Evolutionary conservation across 2,113 vertebrate species (phyloP), one percentile per base, ranked within the genome.

Genomic region (Empidonax traillii): DNA sequence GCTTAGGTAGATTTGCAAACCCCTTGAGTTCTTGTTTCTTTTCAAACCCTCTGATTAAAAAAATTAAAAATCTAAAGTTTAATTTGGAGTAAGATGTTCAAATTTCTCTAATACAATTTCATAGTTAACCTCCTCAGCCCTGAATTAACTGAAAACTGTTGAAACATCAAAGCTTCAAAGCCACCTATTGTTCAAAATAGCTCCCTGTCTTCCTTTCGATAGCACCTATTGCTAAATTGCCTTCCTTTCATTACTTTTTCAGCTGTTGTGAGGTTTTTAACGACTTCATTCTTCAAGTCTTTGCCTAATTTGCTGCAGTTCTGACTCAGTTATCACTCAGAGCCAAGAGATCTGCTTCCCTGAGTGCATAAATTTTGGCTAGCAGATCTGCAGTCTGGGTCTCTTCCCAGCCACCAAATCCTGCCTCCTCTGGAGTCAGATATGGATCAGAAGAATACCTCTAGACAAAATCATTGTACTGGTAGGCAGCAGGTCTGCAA

Each of bases 241-340:
- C 30, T 95, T 90, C 62, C 53, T 90, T 93, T 95, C 82, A 85
- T 85, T 91, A 68, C 25, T 41, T 87, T 95, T 95, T 93, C 85
- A 90, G 71, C 66, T 85, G 74, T 90, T 90, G 58, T 85, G 87
- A 35, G 47, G 16, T 37, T 89, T 94, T 82, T 91, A 91, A 87
- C 59, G 41, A 74, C 66, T 93, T 90, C 87, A 79, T 91, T 95
- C 85, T 93, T 95, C 81, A 85, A 93, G 49, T 87, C 87, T 89
- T 89, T 93, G 67, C 78, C 85, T 97, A 85, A 85, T 94, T 93
- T 92, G 72, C 78, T 85, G 82, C 71, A 80, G 55, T 87, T 87
- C 81, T 94, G 90, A 44, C 66, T 86, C 63, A 78, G 21, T 95
- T 85, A 72, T 68, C n/a, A 56, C 62, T 71, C 28, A 52, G 51